These are phyloP conservation scores for Pipistrellus kuhlii DNA, from an alignment of 2,797 vertebrate species.

Conservation along the genomic window DNA sequence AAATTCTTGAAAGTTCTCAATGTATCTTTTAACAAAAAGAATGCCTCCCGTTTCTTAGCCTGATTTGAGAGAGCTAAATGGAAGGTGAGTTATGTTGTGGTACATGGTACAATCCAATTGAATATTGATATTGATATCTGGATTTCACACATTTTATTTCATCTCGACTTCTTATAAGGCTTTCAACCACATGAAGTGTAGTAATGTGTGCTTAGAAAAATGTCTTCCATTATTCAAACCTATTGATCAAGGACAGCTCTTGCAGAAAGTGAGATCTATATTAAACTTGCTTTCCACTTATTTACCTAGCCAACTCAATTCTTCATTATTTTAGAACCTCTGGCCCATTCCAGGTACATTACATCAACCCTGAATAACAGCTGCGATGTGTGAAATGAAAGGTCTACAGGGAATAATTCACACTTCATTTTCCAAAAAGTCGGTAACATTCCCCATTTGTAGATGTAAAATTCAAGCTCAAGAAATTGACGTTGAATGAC, in stretches of 20 bases:
- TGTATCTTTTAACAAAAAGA: slow-evolving; percentile 13
- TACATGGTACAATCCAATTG: not conserved
- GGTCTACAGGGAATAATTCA: not conserved
- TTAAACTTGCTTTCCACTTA: slow-evolving; percentile 4
- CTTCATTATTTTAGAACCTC: not conserved
- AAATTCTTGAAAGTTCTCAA: not conserved
- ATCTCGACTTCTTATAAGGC: not conserved
- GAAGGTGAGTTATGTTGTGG: not conserved
- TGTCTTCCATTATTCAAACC: not conserved
- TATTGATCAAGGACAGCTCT: not conserved
- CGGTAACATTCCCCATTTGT: slow-evolving; percentile 15
- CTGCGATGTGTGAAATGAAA: not conserved
- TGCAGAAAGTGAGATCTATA: slow-evolving; percentile 17
- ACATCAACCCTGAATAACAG: not conserved
- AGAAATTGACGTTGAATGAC: not conserved
- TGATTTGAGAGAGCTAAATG: not conserved
- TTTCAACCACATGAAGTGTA: not conserved
- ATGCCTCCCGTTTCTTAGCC: not conserved
- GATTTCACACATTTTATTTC: slow-evolving; percentile 23
- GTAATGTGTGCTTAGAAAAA: not conserved
- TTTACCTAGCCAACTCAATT: not conserved
- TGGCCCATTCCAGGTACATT: not conserved
- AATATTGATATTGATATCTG: slow-evolving; percentile 8
- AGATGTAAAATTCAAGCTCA: slow-evolving; percentile 14
- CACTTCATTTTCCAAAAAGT: not conserved